Percentiles rank a stretch among this genome's conserved stretches.
phyloP scores from a whole-genome alignment of 2,113 vertebrate genomes.

The Anseranas semipalmata region DNA sequence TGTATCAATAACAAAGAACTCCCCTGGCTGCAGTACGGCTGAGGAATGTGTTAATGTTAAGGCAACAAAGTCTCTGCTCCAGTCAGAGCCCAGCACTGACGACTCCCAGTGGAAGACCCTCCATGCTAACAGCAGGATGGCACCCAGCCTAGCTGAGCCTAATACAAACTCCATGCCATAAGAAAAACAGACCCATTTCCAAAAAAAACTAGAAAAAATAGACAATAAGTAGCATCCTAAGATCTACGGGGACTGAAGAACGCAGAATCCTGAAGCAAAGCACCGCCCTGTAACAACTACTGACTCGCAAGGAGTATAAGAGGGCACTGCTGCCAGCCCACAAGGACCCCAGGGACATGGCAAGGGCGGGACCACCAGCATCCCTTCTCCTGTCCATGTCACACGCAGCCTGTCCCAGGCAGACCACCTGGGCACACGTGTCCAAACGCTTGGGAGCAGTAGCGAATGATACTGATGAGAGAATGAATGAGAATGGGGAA shows the following conservation, averaged over 20 bases:
- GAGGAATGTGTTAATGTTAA: background rate
- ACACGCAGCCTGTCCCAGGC: background rate
- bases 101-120: background rate
- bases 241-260: background rate
- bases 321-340: background rate
- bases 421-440: accelerated
- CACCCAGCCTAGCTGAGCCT: background rate
- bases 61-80: background rate
- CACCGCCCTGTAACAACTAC: background rate
- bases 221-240: background rate
- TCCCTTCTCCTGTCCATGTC: background rate
- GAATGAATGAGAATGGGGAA: background rate
- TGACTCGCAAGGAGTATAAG: background rate
- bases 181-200: background rate
- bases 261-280: background rate
- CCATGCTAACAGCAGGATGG: background rate
- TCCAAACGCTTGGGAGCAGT: background rate
- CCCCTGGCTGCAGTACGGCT: background rate
- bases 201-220: background rate
- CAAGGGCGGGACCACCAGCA: background rate
- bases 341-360: background rate
- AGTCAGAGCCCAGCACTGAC: background rate
- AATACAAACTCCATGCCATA: no score
- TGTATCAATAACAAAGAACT: background rate
- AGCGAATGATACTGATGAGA: background rate